Evolutionary conservation across 2,113 vertebrate genomes (phyloP), one percentile per base, ranked within the genome.

Genomic region (Verasper variegatus): DNA sequence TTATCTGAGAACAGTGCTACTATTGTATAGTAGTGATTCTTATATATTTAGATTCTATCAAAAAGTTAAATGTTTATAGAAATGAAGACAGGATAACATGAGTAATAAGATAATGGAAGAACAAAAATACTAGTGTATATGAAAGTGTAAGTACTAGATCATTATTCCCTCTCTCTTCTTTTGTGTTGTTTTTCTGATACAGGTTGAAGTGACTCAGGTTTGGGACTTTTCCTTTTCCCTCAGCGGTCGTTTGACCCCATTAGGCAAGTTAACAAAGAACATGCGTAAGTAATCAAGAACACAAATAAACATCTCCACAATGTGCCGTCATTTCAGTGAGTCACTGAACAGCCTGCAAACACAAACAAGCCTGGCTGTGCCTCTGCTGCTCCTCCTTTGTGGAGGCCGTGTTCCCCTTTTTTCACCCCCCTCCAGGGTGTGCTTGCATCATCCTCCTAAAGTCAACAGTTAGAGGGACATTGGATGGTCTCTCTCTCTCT

Each of bases 381-480:
- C 64, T 45, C 24, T 7, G 65, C 40, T 31, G 37, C 17, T 31
- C 20, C 56, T 68, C 0, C 55, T 71, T 57, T 74, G 56, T 82
- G 62, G 47, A 82, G 80, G 45, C 20, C 56, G 31, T 78, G 54
- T 58, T 56, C 67, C 59, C 23, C 57, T 31, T 71, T 40, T 55
- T 57, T 56, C 76, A 71, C 68, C 67, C 26, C 26, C 58, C 58
- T 64, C 72, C 71, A 47, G 64, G 68, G 78, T 62, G 62, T 15
- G 35, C 68, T 85, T 76, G 60, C 83, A 75, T 74, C 83, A 81
- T 59, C 58, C 40, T 63, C 27, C 59, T 60, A 1, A 86, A 85
- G 87, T 85, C 87, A 61, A 87, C 84, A 89, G 45, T 17, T 35
- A 56, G 42, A 75, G 76, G 79, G 47, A 27, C 78, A 81, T 67